Base-by-base conservation (phyloP, 2,888 invertebrate species). In the Isotomurus palustris region DNA sequence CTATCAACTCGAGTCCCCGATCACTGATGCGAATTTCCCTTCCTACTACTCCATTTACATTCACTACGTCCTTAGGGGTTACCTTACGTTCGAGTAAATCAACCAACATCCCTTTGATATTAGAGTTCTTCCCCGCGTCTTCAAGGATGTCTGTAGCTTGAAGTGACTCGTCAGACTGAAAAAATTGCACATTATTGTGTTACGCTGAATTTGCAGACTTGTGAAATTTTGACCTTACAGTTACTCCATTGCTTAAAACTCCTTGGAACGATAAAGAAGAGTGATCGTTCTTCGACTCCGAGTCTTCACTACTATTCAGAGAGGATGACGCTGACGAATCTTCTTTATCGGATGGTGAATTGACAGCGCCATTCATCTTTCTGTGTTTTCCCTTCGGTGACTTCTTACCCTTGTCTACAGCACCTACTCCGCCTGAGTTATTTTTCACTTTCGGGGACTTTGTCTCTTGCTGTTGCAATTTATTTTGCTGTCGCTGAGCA, bases 61-160 rank as follows among this genome's bases (percentile, higher is more conserved):
- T 12, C 2, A 77, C 76, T 1, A 80, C 78, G 53, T 82, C 82
- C 57, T 81, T 82, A 47, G 82, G 56, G 32, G 68, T 82, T 12
- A 82, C 79, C 74, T 88, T 88, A 72, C 88, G 85, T 73, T 91
- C 91, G 3, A 91, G 77, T 50, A 91, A 76, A 74, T 91, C 90
- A 0, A 89, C 89, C 44, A 91, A 78, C 85, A 90, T 87, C 49
- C 74, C 74, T 55, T 73, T 73, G 41, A 67, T 57, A 45, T 58
- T 58, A 8, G 56, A 48, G 14, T 53, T 58, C 17, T 62, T 63
- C 14, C 24, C 50, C 12, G 38, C 17, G 3, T 48, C 77, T 80
- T 73, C 82, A 81, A 51, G 80, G 21, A 44, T 50, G n/a, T 8
- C 38, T 38, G n/a, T 5, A 14, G 5, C 8, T 14, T 4, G 6